Evolutionary conservation across 2,797 vertebrate genomes (phyloP).

Genomic region (Furcifer pardalis): DNA sequence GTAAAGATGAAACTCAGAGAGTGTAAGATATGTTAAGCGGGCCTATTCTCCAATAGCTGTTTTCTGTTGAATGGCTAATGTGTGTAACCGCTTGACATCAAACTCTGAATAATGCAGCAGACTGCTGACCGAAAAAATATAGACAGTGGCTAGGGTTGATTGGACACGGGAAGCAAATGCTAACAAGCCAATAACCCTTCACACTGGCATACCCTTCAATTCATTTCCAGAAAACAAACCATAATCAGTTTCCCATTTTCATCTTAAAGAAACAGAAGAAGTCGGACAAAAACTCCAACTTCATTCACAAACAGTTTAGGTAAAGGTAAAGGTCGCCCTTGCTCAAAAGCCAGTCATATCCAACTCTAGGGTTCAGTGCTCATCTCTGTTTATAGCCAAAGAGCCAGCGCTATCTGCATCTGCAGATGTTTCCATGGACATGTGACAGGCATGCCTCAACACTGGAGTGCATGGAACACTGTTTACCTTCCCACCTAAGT

Average conservation of each 20-base stretch:
- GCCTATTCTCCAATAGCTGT: constrained; percentile 59
- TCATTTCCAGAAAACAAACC: background rate
- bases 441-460: too few species aligned
- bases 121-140: constrained; percentile 6
- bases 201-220: background rate
- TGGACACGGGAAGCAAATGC: background rate
- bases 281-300: too few species aligned
- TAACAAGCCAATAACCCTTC: background rate
- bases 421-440: too few species aligned
- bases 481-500: too few species aligned
- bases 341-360: too few species aligned
- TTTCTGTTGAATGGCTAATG: constrained; percentile 43
- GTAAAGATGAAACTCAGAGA: constrained; percentile 69
- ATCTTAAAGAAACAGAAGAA: background rate
- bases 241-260: background rate
- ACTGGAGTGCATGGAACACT: too few species aligned
- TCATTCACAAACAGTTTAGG: too few species aligned
- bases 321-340: too few species aligned
- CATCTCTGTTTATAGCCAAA: too few species aligned
- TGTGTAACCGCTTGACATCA: constrained; percentile 48
- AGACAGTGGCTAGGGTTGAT: background rate
- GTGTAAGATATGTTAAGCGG: constrained; percentile 50
- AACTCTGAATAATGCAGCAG: constrained; percentile 38
- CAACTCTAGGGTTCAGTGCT: too few species aligned
- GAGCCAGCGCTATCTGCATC: too few species aligned